phyloP scores from a whole-genome alignment of 2,113 vertebrate genomes.

The Catharus bicknelli region DNA sequence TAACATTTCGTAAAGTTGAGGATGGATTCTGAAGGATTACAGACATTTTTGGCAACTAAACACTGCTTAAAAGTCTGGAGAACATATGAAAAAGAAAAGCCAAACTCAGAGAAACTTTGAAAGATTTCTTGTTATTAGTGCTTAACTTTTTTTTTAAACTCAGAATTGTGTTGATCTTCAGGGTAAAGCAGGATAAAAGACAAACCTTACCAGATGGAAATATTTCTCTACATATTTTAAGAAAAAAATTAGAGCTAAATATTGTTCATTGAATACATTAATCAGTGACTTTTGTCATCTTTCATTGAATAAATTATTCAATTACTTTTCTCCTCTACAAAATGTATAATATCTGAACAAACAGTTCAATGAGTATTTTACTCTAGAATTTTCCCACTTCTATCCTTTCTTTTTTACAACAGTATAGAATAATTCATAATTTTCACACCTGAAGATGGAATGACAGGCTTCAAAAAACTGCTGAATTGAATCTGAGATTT shows the following conservation, averaged over 20 bases:
- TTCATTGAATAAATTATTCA: slow-evolving; percentile 39
- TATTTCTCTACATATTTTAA: neutral
- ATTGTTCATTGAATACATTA: neutral
- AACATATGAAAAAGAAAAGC: neutral
- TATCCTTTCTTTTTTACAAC: neutral
- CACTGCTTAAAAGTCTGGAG: neutral
- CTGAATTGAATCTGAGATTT: neutral
- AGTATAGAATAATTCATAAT: neutral
- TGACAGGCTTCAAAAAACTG: neutral
- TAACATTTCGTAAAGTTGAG: neutral
- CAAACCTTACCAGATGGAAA: neutral
- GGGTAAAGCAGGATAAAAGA: neutral
- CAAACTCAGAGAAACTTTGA: neutral
- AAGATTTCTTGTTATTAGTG: neutral
- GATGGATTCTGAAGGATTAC: neutral
- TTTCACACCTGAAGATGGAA: neutral
- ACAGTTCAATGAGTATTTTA: neutral
- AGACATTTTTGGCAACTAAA: neutral
- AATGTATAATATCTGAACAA: neutral
- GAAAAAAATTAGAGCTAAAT: neutral
- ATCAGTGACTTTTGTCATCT: slow-evolving; percentile 37
- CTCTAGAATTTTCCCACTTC: neutral
- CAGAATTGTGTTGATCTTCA: neutral
- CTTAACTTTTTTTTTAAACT: neutral
- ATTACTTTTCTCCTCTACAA: neutral